Evolutionary conservation across 2,888 invertebrate genomes (phyloP), one percentile per base, ranked within the genome.

Genomic region (Chironomus tentans): DNA sequence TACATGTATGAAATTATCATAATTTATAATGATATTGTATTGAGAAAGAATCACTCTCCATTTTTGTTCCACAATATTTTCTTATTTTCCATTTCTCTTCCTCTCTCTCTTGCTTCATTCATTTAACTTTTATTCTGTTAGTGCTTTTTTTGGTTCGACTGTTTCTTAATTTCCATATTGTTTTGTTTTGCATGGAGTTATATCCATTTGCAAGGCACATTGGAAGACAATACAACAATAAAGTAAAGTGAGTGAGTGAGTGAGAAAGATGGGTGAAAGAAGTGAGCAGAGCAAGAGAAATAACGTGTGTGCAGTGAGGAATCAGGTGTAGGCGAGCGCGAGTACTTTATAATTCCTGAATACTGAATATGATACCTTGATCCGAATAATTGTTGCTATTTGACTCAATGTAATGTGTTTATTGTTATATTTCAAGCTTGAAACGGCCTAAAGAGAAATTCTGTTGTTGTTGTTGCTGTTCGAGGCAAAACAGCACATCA

Each of bases 111-210:
- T n/a, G n/a, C n/a, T n/a, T 21, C 38, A 38, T 38, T 38, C 38
- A 38, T 38, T 38, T 38, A 38, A 65, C 13, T 24, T 56, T 38
- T 10, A 38, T 38, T 38, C 38, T 38, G 7, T 38, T 38, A 2
- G 38, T 38, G 38, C 38, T 38, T 38, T 38, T 28, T 28, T 38
- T 38, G 38, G 38, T 38, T 38, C 38, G 38, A 38, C 38, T 70
- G 15, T 56, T 15, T 18, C 56, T 38, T 73, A 73, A 73, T 73
- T 73, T 62, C 62, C 72, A 73, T 73, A 73, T 73, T 73, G 72
- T 73, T 62, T 73, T 62, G 56, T 47, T 70, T 47, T 70, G 70
- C 22, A 24, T 50, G 50, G 15, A 22, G 5, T 18, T 12, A 68
- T 38, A 24, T 4, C 68, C n/a, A 21, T 50, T 48, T 47, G 48